Conservation (phyloP, 2,888 invertebrate genomes). For the Drosophila nr. perissopoda region DNA sequence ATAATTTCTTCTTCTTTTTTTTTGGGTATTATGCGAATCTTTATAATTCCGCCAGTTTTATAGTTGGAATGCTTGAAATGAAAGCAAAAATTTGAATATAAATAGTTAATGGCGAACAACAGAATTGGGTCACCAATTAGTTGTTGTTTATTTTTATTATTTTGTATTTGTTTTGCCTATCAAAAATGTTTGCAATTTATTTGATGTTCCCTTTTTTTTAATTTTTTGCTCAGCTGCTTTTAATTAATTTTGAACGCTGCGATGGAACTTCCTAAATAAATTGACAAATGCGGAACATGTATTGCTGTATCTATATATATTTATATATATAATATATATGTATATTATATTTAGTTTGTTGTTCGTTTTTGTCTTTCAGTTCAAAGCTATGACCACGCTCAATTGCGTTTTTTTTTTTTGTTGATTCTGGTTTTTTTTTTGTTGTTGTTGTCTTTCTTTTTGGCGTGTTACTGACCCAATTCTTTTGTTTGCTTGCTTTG, state of each 20-base stretch:
- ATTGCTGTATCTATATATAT: conserved; percentile 11
- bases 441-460: conserved; percentile 39
- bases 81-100: conserved; percentile 62
- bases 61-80: conserved; percentile 28
- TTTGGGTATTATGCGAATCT: conserved; percentile 1
- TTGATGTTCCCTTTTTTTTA: conserved; percentile 55
- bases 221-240: conserved; percentile 60
- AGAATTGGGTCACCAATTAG: conserved; percentile 74
- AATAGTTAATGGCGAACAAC: conserved; percentile 61
- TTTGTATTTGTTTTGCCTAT: conserved; percentile 43
- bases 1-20: conserved; percentile 1
- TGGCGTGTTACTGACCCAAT: conserved; percentile 76
- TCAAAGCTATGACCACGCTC: conserved; percentile 71
- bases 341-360: conserved; percentile 7
- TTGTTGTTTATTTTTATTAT: conserved; percentile 14
- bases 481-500: conserved; percentile 64
- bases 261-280: conserved; percentile 62
- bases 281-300: conserved; percentile 54
- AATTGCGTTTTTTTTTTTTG: conserved; percentile 59
- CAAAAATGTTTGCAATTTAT: conserved; percentile 65
- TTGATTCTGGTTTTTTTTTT: conserved; percentile 20
- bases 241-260: conserved; percentile 61
- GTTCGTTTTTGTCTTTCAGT: conserved; percentile 53
- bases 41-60: conserved; percentile 19
- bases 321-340: conserved; percentile 5